Evolutionary conservation across 2,888 invertebrate genomes (phyloP), one percentile per base, ranked within the genome.

Genomic region (Lottia gigantea): DNA sequence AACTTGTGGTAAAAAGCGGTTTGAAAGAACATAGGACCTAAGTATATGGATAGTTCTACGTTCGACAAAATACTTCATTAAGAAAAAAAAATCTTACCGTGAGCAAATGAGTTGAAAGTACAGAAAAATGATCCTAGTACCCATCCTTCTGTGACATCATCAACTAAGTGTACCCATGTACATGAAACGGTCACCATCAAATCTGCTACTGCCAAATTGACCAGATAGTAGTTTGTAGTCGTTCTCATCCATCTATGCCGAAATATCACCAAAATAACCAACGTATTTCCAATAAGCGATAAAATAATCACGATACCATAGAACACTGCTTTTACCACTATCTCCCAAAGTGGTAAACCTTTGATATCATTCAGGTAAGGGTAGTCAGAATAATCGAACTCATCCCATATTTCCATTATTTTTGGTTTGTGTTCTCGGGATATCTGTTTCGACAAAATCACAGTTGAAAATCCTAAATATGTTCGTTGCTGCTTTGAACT

Each of bases 81-180:
- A n/a, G n/a, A n/a, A n/a, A n/a, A n/a, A n/a, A n/a, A n/a, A n/a
- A n/a, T n/a, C 89, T 86, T 86, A 93, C 93, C 92, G 89, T 94
- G 93, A 47, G 93, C 84, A 81, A 93, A 93, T 1, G 93, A 94
- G 87, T 95, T 94, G 77, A 92, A 90, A 76, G 92, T 91, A 84
- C 95, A 95, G 8, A 94, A 94, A 68, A 93, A 90, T n/a, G 90
- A 89, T 47, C 93, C 93, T 72, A 95, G 87, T 77, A 93, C 90
- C 85, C 92, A 95, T 80, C 93, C 93, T 89, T 95, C 95, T 83
- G 92, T 94, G 81, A 94, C 92, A 85, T 94, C 93, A 62, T 92
- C 90, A 23, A 92, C 90, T 75, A 95, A 89, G 88, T 94, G 92
- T 82, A 94, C 92, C 91, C 92, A 92, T 0, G 95, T 94, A 73